phyloP scores from a whole-genome alignment of 2,888 invertebrate genomes.

The Stenotaenia linearis region DNA sequence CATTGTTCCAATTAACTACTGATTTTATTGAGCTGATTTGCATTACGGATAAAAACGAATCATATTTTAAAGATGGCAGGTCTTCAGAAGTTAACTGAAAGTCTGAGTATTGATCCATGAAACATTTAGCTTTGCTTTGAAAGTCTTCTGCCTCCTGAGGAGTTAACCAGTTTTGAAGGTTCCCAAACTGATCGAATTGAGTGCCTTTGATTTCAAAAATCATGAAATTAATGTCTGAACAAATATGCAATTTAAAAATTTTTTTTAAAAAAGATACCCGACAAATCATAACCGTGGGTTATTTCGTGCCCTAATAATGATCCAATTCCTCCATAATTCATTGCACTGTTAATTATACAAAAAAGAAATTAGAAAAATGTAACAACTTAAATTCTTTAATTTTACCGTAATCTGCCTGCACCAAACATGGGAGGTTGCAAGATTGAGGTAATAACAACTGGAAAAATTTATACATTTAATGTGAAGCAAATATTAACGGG shows the following conservation, averaged over 20 bases:
- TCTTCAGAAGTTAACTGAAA: constrained; percentile 61
- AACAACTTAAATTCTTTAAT: no score
- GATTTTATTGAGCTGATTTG: no score
- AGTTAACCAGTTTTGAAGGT: constrained; percentile 55
- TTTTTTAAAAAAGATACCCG: constrained; percentile 51
- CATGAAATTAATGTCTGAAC: neutral
- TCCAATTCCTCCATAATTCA: constrained; percentile 80
- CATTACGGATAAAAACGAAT: neutral
- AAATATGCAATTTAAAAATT: no score
- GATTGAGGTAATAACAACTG: neutral
- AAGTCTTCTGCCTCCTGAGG: constrained; percentile 50
- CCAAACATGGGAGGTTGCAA: neutral
- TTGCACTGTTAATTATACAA: constrained; percentile 54
- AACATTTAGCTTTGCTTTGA: constrained; percentile 52
- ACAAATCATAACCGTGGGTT: constrained; percentile 76
- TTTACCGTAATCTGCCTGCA: neutral
- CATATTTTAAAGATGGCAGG: neutral
- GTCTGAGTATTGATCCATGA: constrained; percentile 69
- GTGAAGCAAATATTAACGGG: neutral
- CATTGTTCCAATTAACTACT: no score
- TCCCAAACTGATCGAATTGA: constrained; percentile 38
- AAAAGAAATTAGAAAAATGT: neutral
- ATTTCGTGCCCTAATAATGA: constrained; percentile 83
- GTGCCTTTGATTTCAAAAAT: no score
- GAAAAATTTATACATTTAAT: neutral